Conservation (phyloP, 2,113 vertebrate species). For the Butastur rufipennis region DNA sequence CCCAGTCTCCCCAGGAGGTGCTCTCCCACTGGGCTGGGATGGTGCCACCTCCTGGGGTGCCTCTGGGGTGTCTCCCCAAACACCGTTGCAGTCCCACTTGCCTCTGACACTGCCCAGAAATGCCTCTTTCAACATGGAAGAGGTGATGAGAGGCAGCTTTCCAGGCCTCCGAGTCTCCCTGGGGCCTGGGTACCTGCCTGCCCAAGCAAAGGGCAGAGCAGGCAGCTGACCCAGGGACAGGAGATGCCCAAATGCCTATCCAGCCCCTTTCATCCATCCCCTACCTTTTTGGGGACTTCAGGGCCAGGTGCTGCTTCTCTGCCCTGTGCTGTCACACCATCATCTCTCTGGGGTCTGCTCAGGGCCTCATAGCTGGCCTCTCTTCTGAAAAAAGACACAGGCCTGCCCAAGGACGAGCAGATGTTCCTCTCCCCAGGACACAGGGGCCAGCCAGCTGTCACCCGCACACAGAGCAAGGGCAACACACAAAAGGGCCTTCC, state of each 20-base stretch:
- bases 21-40: not conserved
- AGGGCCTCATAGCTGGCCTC: not conserved
- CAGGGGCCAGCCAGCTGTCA: slow-evolving; percentile 17
- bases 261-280: not conserved
- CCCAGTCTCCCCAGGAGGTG: not conserved
- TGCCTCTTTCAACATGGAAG: not conserved
- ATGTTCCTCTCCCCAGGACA: not conserved
- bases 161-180: not conserved
- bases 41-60: not conserved
- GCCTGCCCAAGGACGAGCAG: not conserved
- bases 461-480: fast-evolving
- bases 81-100: not conserved
- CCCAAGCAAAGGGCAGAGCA: not conserved
- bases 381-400: not conserved
- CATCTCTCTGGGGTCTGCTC: not conserved
- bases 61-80: not conserved
- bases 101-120: not conserved
- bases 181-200: not conserved
- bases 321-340: not conserved
- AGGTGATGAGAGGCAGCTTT: not conserved
- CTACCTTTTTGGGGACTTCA: not conserved
- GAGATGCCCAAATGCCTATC: not conserved
- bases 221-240: not conserved
- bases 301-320: not conserved
- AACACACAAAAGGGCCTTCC: not conserved